Evolutionary conservation across 2,888 invertebrate species (phyloP).

Genomic region (Steromphala cineraria): DNA sequence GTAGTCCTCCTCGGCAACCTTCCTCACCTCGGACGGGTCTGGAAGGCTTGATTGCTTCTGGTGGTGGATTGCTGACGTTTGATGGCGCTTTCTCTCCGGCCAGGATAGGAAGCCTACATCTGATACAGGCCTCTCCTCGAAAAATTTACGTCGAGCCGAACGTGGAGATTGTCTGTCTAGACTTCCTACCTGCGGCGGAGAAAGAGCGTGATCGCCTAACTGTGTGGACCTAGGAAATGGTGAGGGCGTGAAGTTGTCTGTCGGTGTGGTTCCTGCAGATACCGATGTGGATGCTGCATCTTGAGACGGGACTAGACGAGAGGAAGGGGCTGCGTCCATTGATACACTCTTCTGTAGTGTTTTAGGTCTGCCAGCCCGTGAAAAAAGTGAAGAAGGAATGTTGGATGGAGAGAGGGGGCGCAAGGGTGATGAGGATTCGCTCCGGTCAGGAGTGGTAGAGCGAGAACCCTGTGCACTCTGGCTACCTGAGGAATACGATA

Average conservation of each 20-base stretch:
- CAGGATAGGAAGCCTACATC: slow-evolving; percentile 46
- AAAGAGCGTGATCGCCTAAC: slow-evolving; percentile 18
- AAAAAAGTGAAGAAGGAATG: slow-evolving; percentile 18
- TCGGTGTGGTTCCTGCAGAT: slow-evolving; percentile 34
- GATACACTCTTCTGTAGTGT: slow-evolving; percentile 54
- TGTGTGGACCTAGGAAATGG: slow-evolving; percentile 20
- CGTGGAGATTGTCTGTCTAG: slow-evolving; percentile 54
- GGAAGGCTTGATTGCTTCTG: slow-evolving; percentile 31
- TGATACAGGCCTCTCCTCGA: slow-evolving; percentile 43
- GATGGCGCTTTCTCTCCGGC: slow-evolving; percentile 46
- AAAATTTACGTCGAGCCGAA: slow-evolving; percentile 61
- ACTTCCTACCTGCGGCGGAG: slow-evolving; percentile 40
- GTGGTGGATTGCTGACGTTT: slow-evolving; percentile 24
- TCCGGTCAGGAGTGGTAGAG: slow-evolving; percentile 7
- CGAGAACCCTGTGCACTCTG: not conserved
- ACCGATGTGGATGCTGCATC: slow-evolving; percentile 8
- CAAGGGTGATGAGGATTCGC: slow-evolving; percentile 3
- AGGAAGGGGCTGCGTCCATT: slow-evolving; percentile 48
- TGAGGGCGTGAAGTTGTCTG: slow-evolving; percentile 22
- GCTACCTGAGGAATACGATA: not conserved
- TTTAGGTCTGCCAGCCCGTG: slow-evolving; percentile 32
- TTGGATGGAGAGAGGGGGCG: slow-evolving; percentile 10
- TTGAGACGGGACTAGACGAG: slow-evolving; percentile 34
- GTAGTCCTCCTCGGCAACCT: slow-evolving; percentile 39
- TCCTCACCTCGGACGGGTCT: slow-evolving; percentile 36